These are phyloP conservation scores for Rattus norvegicus DNA, from an alignment of 2,113 vertebrate species.

Conservation along the genomic window DNA sequence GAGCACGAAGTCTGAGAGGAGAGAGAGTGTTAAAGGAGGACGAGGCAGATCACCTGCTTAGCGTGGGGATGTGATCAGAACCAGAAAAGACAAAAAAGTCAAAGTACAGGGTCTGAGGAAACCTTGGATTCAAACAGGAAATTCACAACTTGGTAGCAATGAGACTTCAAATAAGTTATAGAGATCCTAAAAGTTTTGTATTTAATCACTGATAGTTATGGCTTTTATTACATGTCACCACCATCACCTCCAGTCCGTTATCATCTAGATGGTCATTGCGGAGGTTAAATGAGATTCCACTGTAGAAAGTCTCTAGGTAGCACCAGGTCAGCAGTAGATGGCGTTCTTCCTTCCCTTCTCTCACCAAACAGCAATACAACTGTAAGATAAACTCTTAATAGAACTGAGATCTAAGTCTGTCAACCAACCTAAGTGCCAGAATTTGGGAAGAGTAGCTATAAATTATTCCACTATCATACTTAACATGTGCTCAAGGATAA, in stretches of 20 bases:
- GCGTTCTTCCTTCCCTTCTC: rapidly evolving
- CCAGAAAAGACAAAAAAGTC: background rate
- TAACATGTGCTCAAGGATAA: slow-evolving; percentile 9
- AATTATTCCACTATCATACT: slow-evolving; percentile 21
- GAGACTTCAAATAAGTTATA: background rate
- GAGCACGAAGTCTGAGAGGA: background rate
- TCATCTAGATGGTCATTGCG: background rate
- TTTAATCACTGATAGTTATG: background rate
- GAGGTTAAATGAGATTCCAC: background rate
- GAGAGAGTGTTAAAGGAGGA: background rate
- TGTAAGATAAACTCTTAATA: background rate
- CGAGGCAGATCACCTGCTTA: background rate
- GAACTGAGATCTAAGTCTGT: slow-evolving; percentile 9
- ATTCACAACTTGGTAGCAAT: background rate
- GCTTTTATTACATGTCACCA: background rate
- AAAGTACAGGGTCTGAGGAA: background rate
- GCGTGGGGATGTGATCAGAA: background rate
- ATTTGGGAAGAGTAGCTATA: slow-evolving; percentile 18
- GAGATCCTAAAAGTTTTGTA: background rate
- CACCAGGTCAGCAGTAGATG: background rate
- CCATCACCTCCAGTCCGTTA: background rate
- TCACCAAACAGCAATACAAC: background rate
- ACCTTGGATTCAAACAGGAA: background rate
- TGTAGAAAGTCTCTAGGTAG: background rate
- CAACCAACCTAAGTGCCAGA: background rate